These are phyloP conservation scores for Ptychodera flava DNA, from an alignment of 35 echinoderm and acorn worm species.

Conservation along the genomic window DNA sequence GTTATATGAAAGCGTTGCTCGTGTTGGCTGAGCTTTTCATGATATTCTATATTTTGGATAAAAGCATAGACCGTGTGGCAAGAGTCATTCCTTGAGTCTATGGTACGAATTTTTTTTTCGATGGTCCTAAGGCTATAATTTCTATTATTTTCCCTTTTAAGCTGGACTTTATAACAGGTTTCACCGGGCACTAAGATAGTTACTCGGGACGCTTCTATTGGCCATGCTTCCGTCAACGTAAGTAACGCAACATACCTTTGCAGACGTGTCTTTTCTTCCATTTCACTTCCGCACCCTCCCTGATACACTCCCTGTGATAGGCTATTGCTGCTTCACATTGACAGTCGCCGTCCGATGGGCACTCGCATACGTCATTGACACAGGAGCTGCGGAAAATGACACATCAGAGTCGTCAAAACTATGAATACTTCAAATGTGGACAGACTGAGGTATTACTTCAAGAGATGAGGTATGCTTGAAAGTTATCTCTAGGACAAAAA, in stretches of 20 bases:
- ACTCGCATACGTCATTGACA: constrained; percentile 15
- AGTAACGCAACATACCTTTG: not conserved
- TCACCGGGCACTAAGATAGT: too few relatives aligned
- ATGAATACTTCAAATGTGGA: not conserved
- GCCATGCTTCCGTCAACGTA: too few relatives aligned
- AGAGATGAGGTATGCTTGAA: not conserved
- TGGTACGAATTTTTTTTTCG: too few relatives aligned
- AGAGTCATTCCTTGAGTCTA: too few relatives aligned
- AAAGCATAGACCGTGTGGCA: too few relatives aligned
- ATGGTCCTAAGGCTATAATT: too few relatives aligned
- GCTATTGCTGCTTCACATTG: not conserved
- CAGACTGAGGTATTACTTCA: not conserved
- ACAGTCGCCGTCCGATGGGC: not conserved
- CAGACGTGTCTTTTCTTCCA: constrained; percentile 2
- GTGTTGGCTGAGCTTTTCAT: too few relatives aligned
- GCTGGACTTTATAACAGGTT: too few relatives aligned
- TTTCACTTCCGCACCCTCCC: not conserved
- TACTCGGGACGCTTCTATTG: too few relatives aligned
- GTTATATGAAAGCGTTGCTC: too few relatives aligned
- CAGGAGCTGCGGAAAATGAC: constrained; percentile 3
- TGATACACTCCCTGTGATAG: constrained; percentile 5
- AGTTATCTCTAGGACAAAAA: not conserved
- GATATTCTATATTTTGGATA: too few relatives aligned
- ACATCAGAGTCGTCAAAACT: not conserved
- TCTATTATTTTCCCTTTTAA: too few relatives aligned